phyloP scores from a whole-genome alignment of 2,113 vertebrate genomes.

The Otocyon megalotis region DNA sequence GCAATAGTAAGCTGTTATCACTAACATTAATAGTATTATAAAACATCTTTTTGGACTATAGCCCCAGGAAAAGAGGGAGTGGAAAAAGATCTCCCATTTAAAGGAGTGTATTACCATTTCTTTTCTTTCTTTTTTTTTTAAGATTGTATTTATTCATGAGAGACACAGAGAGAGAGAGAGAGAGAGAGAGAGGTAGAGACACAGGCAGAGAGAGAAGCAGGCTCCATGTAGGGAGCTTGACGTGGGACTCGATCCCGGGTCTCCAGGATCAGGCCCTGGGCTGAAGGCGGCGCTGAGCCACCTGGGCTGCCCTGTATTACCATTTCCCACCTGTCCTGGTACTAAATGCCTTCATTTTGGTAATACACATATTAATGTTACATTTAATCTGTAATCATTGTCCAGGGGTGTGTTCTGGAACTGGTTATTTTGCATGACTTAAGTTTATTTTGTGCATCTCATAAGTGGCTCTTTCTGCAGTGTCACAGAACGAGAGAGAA shows the following conservation, averaged over 20 bases:
- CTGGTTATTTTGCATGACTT: not conserved
- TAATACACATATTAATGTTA: not conserved
- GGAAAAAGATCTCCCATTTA: not conserved
- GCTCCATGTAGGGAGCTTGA: too few species aligned
- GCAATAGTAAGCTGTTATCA: not conserved
- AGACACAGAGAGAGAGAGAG: too few species aligned
- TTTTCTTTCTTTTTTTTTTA: too few species aligned
- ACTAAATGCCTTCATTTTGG: not conserved
- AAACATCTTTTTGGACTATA: not conserved
- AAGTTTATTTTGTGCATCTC: not conserved
- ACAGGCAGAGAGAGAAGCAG: too few species aligned
- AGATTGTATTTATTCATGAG: too few species aligned
- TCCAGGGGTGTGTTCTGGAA: not conserved
- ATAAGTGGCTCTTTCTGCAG: constrained; percentile 79
- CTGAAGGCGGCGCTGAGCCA: too few species aligned
- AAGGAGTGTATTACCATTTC: not conserved
- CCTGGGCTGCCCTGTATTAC: not conserved
- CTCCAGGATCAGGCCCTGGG: too few species aligned
- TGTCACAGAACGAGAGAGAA: constrained; percentile 92
- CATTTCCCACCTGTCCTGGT: not conserved
- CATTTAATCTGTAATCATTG: not conserved
- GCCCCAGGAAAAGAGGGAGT: not conserved
- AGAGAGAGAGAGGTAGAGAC: too few species aligned
- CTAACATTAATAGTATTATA: not conserved
- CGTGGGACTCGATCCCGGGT: too few species aligned